Conservation (phyloP, 2,888 invertebrate species). For the Leptinotarsa haldemani region DNA sequence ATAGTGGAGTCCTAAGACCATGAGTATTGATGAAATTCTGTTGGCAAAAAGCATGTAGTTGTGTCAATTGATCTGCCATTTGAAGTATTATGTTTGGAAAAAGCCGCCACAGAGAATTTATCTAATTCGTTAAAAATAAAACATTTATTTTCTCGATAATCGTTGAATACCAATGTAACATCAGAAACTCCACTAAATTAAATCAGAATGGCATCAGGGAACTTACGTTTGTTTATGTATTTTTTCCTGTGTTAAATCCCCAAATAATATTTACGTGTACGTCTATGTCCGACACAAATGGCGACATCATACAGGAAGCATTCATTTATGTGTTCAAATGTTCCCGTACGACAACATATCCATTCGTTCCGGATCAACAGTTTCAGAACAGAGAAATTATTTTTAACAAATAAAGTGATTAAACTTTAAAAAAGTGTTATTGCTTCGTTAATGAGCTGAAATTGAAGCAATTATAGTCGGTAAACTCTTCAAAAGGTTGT, state of each 20-base stretch:
- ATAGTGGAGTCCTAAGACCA: no score
- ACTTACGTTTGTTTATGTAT: not conserved
- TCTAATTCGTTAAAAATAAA: no score
- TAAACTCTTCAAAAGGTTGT: conserved; percentile 3
- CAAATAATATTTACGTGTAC: not conserved
- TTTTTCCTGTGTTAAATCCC: not conserved
- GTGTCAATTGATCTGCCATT: no score
- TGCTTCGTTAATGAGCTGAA: conserved; percentile 11
- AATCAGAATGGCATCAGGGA: no score
- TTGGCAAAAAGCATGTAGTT: no score
- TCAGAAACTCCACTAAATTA: no score
- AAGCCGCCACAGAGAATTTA: no score
- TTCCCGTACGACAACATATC: conserved; percentile 11
- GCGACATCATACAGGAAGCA: conserved; percentile 12
- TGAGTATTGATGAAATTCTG: no score
- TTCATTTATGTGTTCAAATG: conserved; percentile 11
- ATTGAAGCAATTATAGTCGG: conserved; percentile 7
- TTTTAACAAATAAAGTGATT: conserved; percentile 15
- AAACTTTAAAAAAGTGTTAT: conserved; percentile 10
- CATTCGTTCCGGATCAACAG: conserved; percentile 14
- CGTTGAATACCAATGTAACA: no score
- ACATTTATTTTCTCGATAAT: no score
- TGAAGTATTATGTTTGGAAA: no score
- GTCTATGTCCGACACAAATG: conserved; percentile 17
- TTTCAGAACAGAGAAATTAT: conserved; percentile 14